Conservation (phyloP, 2,113 vertebrate genomes). For the Aepyceros melampus region DNA sequence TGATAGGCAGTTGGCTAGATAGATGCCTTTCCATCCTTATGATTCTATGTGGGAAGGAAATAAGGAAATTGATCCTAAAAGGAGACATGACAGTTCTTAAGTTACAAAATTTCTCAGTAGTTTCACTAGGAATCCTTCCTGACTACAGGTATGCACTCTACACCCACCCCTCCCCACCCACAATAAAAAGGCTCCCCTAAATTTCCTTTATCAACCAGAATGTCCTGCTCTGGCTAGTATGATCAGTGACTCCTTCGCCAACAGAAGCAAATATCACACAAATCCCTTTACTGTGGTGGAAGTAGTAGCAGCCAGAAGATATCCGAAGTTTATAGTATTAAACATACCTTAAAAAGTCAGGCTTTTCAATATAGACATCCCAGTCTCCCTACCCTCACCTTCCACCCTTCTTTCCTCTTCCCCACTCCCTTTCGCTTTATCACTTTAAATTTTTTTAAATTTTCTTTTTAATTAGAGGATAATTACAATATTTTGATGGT, state of each 20-base stretch:
- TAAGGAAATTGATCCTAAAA: not conserved
- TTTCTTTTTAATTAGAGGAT: not conserved
- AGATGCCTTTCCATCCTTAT: not conserved
- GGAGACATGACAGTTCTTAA: not conserved
- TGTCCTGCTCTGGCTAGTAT: not conserved
- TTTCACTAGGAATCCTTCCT: not conserved
- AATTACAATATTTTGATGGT: not conserved
- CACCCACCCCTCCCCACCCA: not conserved
- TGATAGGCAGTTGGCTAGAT: not conserved
- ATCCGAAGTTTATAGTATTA: not conserved
- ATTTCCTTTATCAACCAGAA: not conserved
- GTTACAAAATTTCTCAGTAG: not conserved
- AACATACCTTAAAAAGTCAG: slow-evolving; percentile 28
- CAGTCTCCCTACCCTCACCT: not conserved
- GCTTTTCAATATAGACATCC: not conserved
- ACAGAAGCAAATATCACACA: not conserved
- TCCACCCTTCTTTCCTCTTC: not conserved
- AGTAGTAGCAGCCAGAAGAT: not conserved
- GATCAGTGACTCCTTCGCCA: not conserved
- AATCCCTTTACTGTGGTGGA: not conserved
- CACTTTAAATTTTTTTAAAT: not conserved
- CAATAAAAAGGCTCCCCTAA: not conserved
- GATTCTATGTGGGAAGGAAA: not conserved
- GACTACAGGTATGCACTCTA: not conserved
- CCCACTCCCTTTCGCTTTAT: not conserved